Percentiles rank a stretch among this genome's conserved stretches.
These are phyloP conservation scores for Stenopsyche tienmushanensis DNA, from an alignment of 1,140 invertebrate species.

Conservation along the genomic window DNA sequence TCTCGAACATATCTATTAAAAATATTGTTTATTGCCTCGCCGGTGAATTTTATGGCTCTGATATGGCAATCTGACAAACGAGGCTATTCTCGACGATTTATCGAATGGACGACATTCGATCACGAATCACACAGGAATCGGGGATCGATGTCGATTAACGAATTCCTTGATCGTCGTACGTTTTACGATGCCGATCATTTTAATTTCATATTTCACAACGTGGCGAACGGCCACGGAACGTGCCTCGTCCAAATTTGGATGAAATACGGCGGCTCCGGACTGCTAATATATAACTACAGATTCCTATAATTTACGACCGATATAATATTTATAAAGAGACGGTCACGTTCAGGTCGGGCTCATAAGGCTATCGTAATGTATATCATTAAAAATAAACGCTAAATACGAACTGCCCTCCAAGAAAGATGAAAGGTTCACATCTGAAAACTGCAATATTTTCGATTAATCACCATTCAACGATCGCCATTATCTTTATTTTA, in stretches of 20 bases:
- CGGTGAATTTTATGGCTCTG: no score
- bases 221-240: not conserved
- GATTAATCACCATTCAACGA: no score
- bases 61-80: no score
- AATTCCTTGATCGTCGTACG: not conserved
- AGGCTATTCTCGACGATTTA: no score
- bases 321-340: not conserved
- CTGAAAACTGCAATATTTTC: no score
- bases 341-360: not conserved
- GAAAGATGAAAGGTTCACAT: no score
- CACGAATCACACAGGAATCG: not conserved
- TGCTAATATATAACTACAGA: not conserved
- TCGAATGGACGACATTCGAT: not conserved
- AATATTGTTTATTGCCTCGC: no score
- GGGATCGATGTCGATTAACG: not conserved
- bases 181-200: not conserved
- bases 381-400: no score
- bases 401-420: no score
- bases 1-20: no score
- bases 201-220: conserved; percentile 1
- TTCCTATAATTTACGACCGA: not conserved
- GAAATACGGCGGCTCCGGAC: not conserved
- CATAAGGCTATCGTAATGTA: no score
- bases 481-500: no score
- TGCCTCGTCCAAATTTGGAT: not conserved